A percentile compares a stretch with the other conserved stretches of the same genome.
phyloP scores from a whole-genome alignment of 2,888 invertebrate genomes.

The Drosophila formosana region DNA sequence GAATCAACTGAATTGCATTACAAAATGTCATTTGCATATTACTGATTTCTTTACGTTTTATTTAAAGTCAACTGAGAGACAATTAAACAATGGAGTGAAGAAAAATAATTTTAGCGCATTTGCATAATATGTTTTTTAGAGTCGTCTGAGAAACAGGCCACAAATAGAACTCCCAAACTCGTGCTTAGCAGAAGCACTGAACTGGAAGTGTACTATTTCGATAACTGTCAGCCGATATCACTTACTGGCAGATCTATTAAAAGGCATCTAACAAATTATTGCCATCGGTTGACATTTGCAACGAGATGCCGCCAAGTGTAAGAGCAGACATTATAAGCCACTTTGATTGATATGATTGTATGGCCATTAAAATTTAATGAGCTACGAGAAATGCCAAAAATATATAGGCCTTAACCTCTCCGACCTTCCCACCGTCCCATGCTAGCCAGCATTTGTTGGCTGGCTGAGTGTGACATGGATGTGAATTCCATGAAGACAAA shows the following conservation, averaged over 20 bases:
- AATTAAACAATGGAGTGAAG: too few species aligned
- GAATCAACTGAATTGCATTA: too few species aligned
- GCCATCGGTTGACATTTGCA: conserved; percentile 42
- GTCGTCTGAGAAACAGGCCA: neutral
- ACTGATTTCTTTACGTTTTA: too few species aligned
- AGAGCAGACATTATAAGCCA: conserved; percentile 40
- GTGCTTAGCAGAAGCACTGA: neutral
- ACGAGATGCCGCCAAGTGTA: conserved; percentile 5
- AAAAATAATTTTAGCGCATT: too few species aligned
- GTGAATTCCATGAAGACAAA: conserved; percentile 14
- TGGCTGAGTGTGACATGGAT: conserved; percentile 27
- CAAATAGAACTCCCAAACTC: neutral
- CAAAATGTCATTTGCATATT: too few species aligned
- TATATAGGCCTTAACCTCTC: conserved; percentile 5
- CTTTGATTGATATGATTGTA: conserved; percentile 57
- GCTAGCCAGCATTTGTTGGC: neutral
- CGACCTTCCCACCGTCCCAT: neutral
- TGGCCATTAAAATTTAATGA: conserved; percentile 60
- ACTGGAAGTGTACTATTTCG: conserved; percentile 18
- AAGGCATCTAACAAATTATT: conserved; percentile 33
- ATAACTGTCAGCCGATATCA: conserved; percentile 50
- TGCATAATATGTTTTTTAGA: neutral
- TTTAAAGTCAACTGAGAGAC: too few species aligned
- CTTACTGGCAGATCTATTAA: conserved; percentile 37
- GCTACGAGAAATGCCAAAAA: conserved; percentile 43